Percentiles rank a stretch among this genome's conserved stretches.
phyloP scores from a whole-genome alignment of 1,140 invertebrate species.

The Lordiphosa clarofinis region DNA sequence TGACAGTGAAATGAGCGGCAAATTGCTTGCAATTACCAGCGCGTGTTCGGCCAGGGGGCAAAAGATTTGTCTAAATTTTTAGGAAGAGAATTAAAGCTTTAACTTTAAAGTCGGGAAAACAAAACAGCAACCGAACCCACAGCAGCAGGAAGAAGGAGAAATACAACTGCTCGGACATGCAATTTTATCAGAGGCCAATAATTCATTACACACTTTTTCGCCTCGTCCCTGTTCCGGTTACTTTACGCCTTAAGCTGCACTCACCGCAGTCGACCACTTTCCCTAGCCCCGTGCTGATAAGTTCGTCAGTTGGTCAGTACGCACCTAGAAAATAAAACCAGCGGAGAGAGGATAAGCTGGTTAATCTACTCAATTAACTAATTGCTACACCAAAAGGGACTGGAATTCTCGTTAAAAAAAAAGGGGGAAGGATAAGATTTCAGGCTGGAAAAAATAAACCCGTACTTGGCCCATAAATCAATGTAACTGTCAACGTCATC shows the following conservation, averaged over 20 bases:
- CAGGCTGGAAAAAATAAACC: slow-evolving; percentile 33
- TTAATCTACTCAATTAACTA: slow-evolving; percentile 76
- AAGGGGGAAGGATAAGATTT: slow-evolving; percentile 39
- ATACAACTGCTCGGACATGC: slow-evolving; percentile 35
- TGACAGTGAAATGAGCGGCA: slow-evolving; percentile 71
- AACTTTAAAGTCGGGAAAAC: no score
- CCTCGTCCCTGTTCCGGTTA: slow-evolving; percentile 3
- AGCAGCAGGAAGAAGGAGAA: no score
- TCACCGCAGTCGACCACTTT: slow-evolving; percentile 49
- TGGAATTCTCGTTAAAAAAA: slow-evolving; percentile 13
- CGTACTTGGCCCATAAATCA: slow-evolving; percentile 58
- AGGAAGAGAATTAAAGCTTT: no score
- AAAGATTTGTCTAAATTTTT: no score
- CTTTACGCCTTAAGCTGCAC: slow-evolving; percentile 27
- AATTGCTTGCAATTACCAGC: slow-evolving; percentile 62
- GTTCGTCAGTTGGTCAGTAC: slow-evolving; percentile 17
- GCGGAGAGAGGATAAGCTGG: slow-evolving; percentile 28
- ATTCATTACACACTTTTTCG: slow-evolving; percentile 75
- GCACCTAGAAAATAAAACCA: slow-evolving; percentile 28
- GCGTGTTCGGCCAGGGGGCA: no score
- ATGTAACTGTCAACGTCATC: slow-evolving; percentile 74
- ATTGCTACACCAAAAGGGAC: slow-evolving; percentile 48
- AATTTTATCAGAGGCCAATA: slow-evolving; percentile 75
- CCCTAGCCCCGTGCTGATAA: slow-evolving; percentile 12
- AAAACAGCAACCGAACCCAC: no score